Percentiles rank a stretch among this genome's conserved stretches.
These are phyloP conservation scores for Laterallus jamaicensis DNA, from an alignment of 2,113 vertebrate genomes.

Conservation along the genomic window DNA sequence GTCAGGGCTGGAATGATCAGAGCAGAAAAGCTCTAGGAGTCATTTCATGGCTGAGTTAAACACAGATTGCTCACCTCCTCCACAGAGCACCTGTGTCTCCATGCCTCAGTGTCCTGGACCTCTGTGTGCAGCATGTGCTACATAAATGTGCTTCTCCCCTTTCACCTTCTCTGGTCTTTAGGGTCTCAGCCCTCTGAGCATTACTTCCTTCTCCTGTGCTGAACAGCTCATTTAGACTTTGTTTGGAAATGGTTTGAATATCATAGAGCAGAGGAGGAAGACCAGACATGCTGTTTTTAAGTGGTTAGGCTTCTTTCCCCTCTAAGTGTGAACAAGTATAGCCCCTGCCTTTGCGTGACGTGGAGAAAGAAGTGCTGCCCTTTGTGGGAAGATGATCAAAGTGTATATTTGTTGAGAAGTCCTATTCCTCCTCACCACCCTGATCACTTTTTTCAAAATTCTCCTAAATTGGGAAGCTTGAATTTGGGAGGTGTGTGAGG, in stretches of 20 bases:
- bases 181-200: not conserved
- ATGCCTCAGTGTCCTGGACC: conserved; percentile 12
- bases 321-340: not conserved
- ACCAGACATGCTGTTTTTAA: not conserved
- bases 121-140: not conserved
- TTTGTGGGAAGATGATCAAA: not conserved
- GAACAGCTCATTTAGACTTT: not conserved
- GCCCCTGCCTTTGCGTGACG: not conserved
- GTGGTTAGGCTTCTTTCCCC: not conserved
- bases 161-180: not conserved
- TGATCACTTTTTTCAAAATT: not conserved
- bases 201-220: not conserved
- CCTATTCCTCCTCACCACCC: not conserved
- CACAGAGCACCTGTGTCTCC: conserved; percentile 51
- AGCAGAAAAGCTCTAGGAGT: conserved; percentile 24
- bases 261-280: not conserved
- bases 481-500: not conserved
- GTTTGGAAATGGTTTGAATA: conserved; percentile 1
- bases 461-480: not conserved
- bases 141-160: not conserved
- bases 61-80: not conserved
- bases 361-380: not conserved
- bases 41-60: conserved; percentile 67
- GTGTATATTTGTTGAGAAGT: not conserved
- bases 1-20: not conserved